Evolutionary conservation across 1,140 invertebrate species (phyloP).

Genomic region (Zophobas atratus): DNA sequence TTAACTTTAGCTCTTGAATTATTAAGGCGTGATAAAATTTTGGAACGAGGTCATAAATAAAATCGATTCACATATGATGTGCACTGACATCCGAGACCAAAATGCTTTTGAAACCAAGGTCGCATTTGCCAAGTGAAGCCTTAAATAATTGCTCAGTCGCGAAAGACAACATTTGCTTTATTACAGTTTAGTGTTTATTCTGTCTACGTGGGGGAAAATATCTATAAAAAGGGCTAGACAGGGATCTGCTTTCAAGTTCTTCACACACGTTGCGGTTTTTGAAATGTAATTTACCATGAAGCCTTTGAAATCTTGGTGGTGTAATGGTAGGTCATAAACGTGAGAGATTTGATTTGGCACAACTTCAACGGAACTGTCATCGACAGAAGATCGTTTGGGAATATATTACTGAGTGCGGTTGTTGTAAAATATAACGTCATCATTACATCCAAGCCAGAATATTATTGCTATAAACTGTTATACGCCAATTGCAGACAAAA

Average conservation of each 20-base stretch:
- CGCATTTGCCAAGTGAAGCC: neutral
- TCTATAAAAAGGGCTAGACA: conserved; percentile 2
- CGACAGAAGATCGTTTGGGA: conserved; percentile 11
- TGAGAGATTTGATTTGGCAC: conserved; percentile 33
- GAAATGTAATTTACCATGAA: conserved; percentile 21
- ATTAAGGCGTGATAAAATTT: neutral
- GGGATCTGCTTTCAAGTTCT: conserved; percentile 13
- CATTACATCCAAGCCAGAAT: conserved; percentile 4
- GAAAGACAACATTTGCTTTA: conserved; percentile 10
- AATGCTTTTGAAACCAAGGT: conserved; percentile 8
- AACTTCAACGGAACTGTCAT: conserved; percentile 25
- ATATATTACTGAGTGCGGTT: conserved; percentile 19
- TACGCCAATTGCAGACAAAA: conserved; percentile 16
- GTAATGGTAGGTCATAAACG: conserved; percentile 27
- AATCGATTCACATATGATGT: neutral
- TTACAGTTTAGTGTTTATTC: neutral
- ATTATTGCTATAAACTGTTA: neutral
- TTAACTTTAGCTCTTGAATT: neutral
- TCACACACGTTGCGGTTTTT: neutral
- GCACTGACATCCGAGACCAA: neutral
- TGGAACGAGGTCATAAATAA: neutral
- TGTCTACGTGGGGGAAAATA: neutral
- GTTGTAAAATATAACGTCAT: conserved; percentile 23
- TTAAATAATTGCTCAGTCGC: conserved; percentile 13
- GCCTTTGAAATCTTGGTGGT: conserved; percentile 17